A percentile compares a stretch with the other conserved stretches of the same genome.
phyloP scores from a whole-genome alignment of 2,113 vertebrate species.

The Clinocottus analis region DNA sequence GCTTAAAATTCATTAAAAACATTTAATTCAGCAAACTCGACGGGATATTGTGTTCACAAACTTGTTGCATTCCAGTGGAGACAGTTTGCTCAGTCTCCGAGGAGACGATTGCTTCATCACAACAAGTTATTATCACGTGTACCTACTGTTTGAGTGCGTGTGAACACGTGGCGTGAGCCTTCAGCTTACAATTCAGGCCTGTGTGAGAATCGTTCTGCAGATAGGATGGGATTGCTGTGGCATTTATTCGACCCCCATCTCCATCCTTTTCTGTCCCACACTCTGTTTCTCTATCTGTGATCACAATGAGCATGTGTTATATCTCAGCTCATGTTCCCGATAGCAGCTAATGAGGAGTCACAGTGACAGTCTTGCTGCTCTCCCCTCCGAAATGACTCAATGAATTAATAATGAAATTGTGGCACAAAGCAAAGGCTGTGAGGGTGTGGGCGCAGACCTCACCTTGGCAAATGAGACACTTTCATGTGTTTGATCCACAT shows the following conservation, averaged over 20 bases:
- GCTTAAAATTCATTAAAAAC: neutral
- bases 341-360: constrained; percentile 66
- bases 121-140: constrained; percentile 11
- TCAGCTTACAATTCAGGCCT: constrained; percentile 18
- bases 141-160: neutral
- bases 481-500: neutral
- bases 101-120: constrained; percentile 37
- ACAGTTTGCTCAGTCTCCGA: constrained; percentile 16
- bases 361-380: constrained; percentile 32
- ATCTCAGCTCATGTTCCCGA: constrained; percentile 61
- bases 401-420: constrained; percentile 55
- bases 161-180: neutral
- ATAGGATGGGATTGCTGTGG: constrained; percentile 47
- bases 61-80: neutral
- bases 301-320: constrained; percentile 53
- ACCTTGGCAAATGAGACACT: constrained; percentile 21
- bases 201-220: constrained; percentile 14
- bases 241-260: constrained; percentile 17
- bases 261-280: constrained; percentile 5
- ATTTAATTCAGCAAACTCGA: neutral
- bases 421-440: constrained; percentile 25
- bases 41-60: neutral
- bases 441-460: neutral
- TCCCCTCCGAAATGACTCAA: constrained; percentile 37
- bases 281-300: constrained; percentile 36